phyloP scores from a whole-genome alignment of 2,113 vertebrate genomes.

The Archilochus colubris region DNA sequence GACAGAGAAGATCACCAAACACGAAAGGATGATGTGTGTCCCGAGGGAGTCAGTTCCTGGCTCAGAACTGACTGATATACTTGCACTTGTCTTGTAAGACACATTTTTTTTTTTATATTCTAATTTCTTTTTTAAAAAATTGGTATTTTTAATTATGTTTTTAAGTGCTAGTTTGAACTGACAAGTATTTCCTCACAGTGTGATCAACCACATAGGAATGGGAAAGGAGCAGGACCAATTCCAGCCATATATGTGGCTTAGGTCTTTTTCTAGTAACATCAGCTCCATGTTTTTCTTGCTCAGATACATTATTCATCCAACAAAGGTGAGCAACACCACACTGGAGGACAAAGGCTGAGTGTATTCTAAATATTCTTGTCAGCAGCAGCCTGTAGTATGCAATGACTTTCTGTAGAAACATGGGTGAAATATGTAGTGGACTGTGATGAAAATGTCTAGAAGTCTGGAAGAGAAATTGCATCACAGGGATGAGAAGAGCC shows the following conservation, averaged over 20 bases:
- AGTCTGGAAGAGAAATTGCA: constrained; percentile 37
- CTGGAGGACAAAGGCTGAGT: neutral
- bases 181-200: neutral
- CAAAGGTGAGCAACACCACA: neutral
- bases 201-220: neutral
- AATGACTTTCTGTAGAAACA: constrained; percentile 24
- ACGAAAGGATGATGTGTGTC: neutral
- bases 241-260: rapidly evolving
- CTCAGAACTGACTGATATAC: neutral
- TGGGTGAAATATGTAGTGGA: constrained; percentile 34
- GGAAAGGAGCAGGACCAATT: neutral
- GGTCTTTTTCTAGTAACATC: neutral
- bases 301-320: neutral
- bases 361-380: constrained; percentile 37
- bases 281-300: neutral
- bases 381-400: neutral
- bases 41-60: neutral
- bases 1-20: neutral
- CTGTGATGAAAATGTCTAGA: constrained; percentile 1
- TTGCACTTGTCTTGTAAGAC: neutral
- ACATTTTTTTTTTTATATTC: too few species aligned
- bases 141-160: neutral
- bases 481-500: neutral
- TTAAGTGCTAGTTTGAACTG: neutral
- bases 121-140: neutral